A percentile compares a stretch with the other conserved stretches of the same genome.
phyloP scores from a whole-genome alignment of 35 echinoderm and acorn worm genomes.

The Holothuria glaberrima region DNA sequence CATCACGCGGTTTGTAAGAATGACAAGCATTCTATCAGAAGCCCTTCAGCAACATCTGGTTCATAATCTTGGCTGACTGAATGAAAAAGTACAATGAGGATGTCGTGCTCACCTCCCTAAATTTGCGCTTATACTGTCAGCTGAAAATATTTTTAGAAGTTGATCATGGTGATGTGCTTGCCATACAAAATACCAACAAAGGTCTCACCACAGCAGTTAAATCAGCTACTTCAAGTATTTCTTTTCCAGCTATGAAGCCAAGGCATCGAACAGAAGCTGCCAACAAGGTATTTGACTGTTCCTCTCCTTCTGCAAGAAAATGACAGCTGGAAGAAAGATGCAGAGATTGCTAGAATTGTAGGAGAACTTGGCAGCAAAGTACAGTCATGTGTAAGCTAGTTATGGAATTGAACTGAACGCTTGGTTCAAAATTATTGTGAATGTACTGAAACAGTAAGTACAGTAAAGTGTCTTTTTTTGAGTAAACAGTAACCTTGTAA shows the following conservation, averaged over 20 bases:
- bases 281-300: background rate
- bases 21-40: too few species aligned
- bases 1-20: too few species aligned
- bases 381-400: background rate
- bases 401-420: background rate
- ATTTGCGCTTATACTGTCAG: background rate
- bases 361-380: background rate
- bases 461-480: too few species aligned
- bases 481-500: too few species aligned
- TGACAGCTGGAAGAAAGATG: too few species aligned
- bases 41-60: too few species aligned
- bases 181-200: background rate
- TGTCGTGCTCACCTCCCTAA: background rate
- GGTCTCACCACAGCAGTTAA: too few species aligned
- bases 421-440: too few species aligned
- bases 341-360: background rate
- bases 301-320: background rate
- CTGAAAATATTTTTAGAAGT: constrained; percentile 16
- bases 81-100: background rate
- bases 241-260: background rate
- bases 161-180: background rate
- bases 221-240: background rate
- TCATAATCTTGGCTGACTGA: too few species aligned
- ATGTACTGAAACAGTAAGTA: too few species aligned
- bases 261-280: too few species aligned